These are phyloP conservation scores for Xyrauchen texanus DNA, from an alignment of 2,113 vertebrate genomes.

Conservation along the genomic window DNA sequence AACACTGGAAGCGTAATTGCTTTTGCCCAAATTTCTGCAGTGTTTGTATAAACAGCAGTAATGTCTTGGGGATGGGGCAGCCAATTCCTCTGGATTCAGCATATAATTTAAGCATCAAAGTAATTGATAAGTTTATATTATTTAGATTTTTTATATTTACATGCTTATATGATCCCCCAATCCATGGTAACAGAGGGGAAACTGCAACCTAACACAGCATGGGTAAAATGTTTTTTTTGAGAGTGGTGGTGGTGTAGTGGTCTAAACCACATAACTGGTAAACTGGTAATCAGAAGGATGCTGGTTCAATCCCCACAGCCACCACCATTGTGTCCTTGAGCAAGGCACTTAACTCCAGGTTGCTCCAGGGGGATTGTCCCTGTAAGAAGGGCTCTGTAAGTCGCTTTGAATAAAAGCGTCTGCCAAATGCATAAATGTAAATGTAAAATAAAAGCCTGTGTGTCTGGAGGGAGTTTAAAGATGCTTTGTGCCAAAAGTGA, in stretches of 20 bases:
- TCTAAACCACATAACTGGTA: too few relatives aligned
- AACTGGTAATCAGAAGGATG: too few relatives aligned
- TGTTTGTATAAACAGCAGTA: constrained; percentile 55
- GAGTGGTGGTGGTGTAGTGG: too few relatives aligned
- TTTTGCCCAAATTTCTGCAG: constrained; percentile 57
- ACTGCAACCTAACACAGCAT: constrained; percentile 51
- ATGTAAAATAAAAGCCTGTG: constrained; percentile 9
- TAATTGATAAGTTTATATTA: constrained; percentile 67
- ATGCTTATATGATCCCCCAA: constrained; percentile 60
- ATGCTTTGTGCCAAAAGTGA: constrained; percentile 6
- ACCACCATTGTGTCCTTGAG: too few relatives aligned
- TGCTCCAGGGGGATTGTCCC: too few relatives aligned
- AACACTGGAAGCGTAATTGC: constrained; percentile 39
- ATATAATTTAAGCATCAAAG: constrained; percentile 52
- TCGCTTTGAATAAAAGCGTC: too few relatives aligned
- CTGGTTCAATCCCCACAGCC: too few relatives aligned
- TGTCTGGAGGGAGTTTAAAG: constrained; percentile 27
- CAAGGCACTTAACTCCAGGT: too few relatives aligned
- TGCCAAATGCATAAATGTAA: too few relatives aligned
- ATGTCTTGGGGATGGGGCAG: constrained; percentile 47
- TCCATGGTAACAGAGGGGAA: constrained; percentile 55
- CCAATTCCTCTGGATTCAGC: constrained; percentile 52
- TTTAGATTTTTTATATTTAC: too few relatives aligned
- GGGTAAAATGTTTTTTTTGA: too few relatives aligned
- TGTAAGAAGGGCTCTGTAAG: too few relatives aligned